Evolutionary conservation across 2,888 invertebrate genomes (phyloP).

Genomic region (Chelonus formosanus): DNA sequence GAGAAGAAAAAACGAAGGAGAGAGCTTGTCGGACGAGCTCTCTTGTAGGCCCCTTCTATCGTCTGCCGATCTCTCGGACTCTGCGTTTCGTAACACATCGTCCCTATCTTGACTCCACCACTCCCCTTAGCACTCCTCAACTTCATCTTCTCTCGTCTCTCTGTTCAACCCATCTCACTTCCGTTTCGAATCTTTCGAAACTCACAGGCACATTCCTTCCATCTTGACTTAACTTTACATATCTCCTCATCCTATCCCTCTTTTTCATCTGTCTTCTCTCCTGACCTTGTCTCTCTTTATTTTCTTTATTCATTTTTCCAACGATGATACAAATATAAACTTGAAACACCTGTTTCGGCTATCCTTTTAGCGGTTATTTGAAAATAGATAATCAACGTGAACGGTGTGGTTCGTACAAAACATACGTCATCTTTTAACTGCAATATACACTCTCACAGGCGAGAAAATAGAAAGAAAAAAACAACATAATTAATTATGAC

Average conservation of each 20-base stretch:
- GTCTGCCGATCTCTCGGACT: slow-evolving; percentile 27
- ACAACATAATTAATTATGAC: no score
- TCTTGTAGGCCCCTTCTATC: slow-evolving; percentile 5
- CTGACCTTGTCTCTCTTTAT: slow-evolving; percentile 1
- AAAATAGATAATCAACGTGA: slow-evolving; percentile 2
- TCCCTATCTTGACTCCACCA: slow-evolving; percentile 14
- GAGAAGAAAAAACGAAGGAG: slow-evolving; percentile 19
- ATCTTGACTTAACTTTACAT: neutral
- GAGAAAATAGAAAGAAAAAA: no score
- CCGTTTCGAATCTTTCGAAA: slow-evolving; percentile 14
- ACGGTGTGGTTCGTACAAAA: neutral
- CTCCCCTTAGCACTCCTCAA: neutral
- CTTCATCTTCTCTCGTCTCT: slow-evolving; percentile 8
- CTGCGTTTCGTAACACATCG: slow-evolving; percentile 33
- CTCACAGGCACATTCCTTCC: slow-evolving; percentile 6
- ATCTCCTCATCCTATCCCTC: neutral
- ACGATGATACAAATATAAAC: slow-evolving; percentile 3
- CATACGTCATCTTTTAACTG: no score
- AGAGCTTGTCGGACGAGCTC: slow-evolving; percentile 27
- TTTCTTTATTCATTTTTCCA: neutral
- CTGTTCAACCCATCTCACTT: slow-evolving; percentile 7
- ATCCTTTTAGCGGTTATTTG: slow-evolving; percentile 2
- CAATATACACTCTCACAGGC: no score
- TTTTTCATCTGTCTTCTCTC: neutral
- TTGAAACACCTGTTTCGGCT: slow-evolving; percentile 13